Evolutionary conservation across 2,113 vertebrate species (phyloP).

Genomic region (Henicopernis longicauda): DNA sequence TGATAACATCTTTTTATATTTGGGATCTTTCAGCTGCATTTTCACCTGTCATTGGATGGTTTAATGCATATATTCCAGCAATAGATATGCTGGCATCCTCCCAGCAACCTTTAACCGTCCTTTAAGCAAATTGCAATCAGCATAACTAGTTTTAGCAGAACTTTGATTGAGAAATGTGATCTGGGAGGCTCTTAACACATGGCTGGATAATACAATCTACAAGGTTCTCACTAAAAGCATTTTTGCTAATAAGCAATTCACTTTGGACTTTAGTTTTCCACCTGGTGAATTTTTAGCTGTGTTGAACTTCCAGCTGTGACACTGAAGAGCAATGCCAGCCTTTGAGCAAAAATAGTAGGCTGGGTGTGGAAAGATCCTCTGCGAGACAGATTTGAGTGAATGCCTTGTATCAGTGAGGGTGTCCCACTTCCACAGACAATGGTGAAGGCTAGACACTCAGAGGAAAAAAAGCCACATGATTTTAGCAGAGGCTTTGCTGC

Average conservation of each 20-base stretch:
- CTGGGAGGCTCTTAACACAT: not conserved
- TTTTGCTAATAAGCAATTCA: not conserved
- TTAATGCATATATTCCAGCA: not conserved
- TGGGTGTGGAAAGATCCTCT: not conserved
- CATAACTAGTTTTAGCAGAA: not conserved
- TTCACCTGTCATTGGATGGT: not conserved
- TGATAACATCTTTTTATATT: not conserved
- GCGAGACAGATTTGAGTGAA: not conserved
- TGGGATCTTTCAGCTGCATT: not conserved
- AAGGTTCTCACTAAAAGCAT: not conserved
- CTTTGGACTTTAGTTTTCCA: not conserved
- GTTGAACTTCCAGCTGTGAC: not conserved
- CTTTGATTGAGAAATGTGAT: not conserved
- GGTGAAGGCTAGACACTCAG: not conserved
- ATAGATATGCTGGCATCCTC: not conserved
- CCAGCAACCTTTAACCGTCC: not conserved
- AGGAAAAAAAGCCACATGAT: not conserved
- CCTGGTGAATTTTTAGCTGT: not conserved
- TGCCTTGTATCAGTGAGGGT: not conserved
- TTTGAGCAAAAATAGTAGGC: not conserved
- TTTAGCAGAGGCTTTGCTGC: not conserved
- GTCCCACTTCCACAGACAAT: not conserved
- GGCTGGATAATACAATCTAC: not conserved
- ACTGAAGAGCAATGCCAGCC: not conserved
- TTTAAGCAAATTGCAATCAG: slow-evolving; percentile 15